Percentiles rank a stretch among this genome's conserved stretches.
These are phyloP conservation scores for Heliconius aoede DNA, from an alignment of 2,888 invertebrate species.

Conservation along the genomic window DNA sequence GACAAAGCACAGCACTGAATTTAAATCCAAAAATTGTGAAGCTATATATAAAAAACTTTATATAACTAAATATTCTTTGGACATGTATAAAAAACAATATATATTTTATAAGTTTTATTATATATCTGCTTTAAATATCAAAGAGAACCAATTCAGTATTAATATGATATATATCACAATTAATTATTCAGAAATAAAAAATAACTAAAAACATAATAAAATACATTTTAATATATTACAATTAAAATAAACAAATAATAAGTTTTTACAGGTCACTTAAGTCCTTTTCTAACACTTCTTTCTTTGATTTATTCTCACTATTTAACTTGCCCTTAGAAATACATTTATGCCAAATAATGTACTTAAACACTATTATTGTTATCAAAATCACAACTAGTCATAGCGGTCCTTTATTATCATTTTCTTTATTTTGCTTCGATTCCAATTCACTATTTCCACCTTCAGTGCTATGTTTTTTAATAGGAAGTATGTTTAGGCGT, in stretches of 20 bases:
- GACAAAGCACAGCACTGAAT: no score
- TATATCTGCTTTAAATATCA: no score
- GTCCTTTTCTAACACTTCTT: constrained; percentile 36
- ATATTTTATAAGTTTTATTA: no score
- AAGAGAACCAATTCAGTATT: no score
- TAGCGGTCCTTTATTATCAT: constrained; percentile 65
- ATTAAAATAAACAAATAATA: constrained; percentile 17
- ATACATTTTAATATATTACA: not conserved
- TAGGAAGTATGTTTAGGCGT: constrained; percentile 85
- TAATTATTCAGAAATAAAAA: not conserved
- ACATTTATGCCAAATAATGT: constrained; percentile 63
- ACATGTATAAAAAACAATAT: no score
- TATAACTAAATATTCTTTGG: no score
- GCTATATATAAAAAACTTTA: no score
- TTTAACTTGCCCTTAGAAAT: constrained; percentile 50
- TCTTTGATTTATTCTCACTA: constrained; percentile 36
- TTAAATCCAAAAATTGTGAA: no score
- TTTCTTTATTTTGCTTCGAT: constrained; percentile 50
- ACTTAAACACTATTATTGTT: constrained; percentile 64
- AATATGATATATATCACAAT: no score
- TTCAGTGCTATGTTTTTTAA: constrained; percentile 54
- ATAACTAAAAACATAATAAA: not conserved
- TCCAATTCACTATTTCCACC: constrained; percentile 38
- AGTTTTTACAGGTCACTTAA: constrained; percentile 36
- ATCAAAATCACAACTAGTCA: constrained; percentile 70